Conservation (phyloP, 2,113 vertebrate species). For the Centrocercus urophasianus region DNA sequence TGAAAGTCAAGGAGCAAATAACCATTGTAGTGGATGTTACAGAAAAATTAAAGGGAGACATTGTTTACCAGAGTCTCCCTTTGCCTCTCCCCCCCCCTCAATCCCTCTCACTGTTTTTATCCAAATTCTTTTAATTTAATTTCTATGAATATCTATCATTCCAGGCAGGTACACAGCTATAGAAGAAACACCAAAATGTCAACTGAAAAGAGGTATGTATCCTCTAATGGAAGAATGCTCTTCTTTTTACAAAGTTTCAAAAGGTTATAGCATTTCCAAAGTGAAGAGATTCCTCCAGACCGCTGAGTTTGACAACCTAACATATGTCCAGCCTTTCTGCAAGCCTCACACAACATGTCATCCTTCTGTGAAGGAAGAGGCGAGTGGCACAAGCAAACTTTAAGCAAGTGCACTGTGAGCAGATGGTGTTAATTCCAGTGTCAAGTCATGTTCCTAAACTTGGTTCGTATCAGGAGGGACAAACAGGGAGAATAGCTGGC, state of each 20-base stretch:
- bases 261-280: background rate
- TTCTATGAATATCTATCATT: constrained; percentile 6
- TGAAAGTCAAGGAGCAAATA: background rate
- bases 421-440: constrained; percentile 54
- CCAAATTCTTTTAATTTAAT: background rate
- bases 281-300: background rate
- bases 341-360: background rate
- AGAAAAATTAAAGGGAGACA: background rate
- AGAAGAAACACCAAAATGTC: background rate
- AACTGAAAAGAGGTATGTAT: constrained; percentile 25
- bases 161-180: background rate
- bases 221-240: background rate
- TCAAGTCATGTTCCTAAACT: constrained; percentile 31
- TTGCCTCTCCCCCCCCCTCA: too few relatives aligned
- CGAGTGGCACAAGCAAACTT: background rate
- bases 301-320: background rate
- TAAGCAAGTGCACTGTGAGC: background rate
- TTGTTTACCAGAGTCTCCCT: background rate
- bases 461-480: background rate
- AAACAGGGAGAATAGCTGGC: background rate
- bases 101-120: background rate
- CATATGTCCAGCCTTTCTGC: background rate
- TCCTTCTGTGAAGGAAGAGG: background rate
- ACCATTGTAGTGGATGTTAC: background rate
- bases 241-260: background rate